Conservation (phyloP, 2,797 vertebrate genomes). For the Gymnopithys bicolor region DNA sequence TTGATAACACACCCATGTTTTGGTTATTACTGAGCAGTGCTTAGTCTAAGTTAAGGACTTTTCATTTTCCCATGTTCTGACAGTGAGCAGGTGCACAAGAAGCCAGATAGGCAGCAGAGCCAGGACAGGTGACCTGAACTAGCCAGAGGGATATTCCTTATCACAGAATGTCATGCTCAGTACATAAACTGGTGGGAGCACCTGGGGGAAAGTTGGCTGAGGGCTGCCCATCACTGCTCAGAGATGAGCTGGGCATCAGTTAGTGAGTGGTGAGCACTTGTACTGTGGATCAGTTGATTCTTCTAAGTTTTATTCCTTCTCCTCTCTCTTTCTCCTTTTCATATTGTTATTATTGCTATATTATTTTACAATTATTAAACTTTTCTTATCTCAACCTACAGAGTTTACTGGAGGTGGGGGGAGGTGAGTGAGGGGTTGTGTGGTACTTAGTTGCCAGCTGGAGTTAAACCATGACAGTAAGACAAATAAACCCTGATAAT, state of each 20-base stretch:
- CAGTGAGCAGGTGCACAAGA: background rate
- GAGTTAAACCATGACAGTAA: background rate
- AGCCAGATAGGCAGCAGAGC: background rate
- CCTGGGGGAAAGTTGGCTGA: background rate
- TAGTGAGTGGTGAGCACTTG: background rate
- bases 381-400: background rate
- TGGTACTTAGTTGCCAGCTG: background rate
- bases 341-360: background rate
- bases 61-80: background rate
- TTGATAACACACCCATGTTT: background rate
- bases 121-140: background rate
- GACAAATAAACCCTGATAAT: background rate
- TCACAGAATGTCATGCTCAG: background rate
- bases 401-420: rapidly evolving
- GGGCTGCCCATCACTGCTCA: background rate
- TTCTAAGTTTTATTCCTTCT: background rate
- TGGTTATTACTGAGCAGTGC: background rate
- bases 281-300: background rate
- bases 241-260: background rate
- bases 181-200: background rate
- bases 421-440: background rate
- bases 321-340: background rate
- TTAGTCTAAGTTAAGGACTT: background rate
- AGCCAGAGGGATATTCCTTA: background rate
- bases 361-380: background rate